Conservation (phyloP, 2,113 vertebrate species). For the Semnornis frantzii region DNA sequence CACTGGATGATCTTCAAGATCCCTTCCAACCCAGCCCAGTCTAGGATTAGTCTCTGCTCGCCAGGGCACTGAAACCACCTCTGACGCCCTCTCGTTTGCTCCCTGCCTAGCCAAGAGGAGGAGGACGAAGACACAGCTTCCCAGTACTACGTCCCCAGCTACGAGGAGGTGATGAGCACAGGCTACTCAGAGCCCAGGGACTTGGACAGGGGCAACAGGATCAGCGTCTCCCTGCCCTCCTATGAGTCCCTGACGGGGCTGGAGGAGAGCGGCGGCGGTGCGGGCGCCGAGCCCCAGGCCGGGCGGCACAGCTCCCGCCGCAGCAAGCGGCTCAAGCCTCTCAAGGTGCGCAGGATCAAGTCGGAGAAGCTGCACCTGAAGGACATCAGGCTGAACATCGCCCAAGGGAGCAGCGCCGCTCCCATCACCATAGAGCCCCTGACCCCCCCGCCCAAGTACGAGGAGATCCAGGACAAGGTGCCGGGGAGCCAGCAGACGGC, state of each 20-base stretch:
- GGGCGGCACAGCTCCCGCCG: constrained; percentile 76
- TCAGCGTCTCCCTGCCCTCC: constrained; percentile 88
- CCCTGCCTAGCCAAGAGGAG: constrained; percentile 70
- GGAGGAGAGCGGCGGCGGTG: neutral
- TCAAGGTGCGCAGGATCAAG: constrained; percentile 91
- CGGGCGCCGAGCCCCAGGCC: neutral
- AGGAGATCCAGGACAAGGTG: constrained; percentile 77
- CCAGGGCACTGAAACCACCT: too few species aligned
- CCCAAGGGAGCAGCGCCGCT: constrained; percentile 38
- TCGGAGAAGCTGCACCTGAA: constrained; percentile 91
- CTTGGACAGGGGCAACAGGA: constrained; percentile 68
- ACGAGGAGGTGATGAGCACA: constrained; percentile 89
- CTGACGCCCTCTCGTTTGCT: neutral
- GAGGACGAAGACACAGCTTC: constrained; percentile 61
- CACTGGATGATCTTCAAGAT: too few species aligned
- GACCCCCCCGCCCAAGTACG: constrained; percentile 91
- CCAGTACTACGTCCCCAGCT: constrained; percentile 85
- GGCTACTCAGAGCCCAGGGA: constrained; percentile 64
- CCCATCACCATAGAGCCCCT: constrained; percentile 88
- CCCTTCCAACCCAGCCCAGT: too few species aligned
- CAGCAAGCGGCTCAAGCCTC: constrained; percentile 82
- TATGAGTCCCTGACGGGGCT: constrained; percentile 89
- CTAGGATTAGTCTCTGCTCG: too few species aligned
- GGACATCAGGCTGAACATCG: constrained; percentile 75
- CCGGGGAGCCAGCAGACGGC: constrained; percentile 43